phyloP scores from a whole-genome alignment of 2,113 vertebrate species.

The Naja naja region DNA sequence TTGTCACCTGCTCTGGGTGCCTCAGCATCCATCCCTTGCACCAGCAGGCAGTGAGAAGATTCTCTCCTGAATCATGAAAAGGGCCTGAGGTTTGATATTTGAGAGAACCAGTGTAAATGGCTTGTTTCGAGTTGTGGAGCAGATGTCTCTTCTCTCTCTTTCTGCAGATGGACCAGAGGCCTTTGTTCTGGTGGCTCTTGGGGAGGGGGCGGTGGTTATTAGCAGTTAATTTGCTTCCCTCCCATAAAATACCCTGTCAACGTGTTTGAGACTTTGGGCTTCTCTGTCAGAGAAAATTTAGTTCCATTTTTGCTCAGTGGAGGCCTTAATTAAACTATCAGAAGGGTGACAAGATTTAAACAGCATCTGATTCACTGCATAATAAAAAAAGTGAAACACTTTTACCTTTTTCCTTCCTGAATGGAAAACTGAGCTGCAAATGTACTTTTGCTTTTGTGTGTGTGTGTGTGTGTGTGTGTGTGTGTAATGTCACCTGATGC shows the following conservation, averaged over 20 bases:
- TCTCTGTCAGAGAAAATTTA: neutral
- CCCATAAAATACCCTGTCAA: fast-evolving
- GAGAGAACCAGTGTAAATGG: neutral
- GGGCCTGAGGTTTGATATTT: neutral
- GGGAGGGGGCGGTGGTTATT: fast-evolving
- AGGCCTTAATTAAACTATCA: neutral
- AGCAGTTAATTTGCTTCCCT: conserved; percentile 1
- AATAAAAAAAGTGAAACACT: neutral
- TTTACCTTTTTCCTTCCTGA: neutral
- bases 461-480: no score
- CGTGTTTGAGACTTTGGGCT: fast-evolving
- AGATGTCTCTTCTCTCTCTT: neutral
- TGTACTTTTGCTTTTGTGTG: neutral
- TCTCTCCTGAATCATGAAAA: fast-evolving
- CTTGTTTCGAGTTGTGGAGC: neutral
- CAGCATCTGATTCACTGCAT: neutral
- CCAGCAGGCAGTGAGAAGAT: neutral
- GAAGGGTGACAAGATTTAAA: neutral
- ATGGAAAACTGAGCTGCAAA: neutral
- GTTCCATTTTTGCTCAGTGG: neutral
- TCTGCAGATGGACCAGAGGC: neutral
- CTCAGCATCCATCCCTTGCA: no score
- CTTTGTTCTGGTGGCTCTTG: neutral
- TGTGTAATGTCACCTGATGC: no score
- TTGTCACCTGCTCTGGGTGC: no score